Evolutionary conservation across 2,113 vertebrate genomes (phyloP), one percentile per base, ranked within the genome.

Genomic region (Chionodraco myersi): DNA sequence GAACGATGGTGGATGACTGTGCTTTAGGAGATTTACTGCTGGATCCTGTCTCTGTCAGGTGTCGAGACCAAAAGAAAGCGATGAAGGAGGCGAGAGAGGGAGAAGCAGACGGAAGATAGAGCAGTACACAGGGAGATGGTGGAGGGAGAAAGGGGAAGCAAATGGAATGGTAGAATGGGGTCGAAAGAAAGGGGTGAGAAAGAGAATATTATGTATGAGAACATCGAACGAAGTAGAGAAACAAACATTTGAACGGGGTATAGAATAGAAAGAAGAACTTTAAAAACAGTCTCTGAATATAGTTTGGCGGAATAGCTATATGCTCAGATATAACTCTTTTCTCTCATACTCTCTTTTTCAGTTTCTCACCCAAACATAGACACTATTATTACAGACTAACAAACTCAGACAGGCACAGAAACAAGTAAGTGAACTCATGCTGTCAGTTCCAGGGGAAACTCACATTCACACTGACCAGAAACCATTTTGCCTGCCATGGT

Each of bases 11-110:
- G 86, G 92, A 88, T 86, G 89, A 86, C 84, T 87, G 88, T 80
- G 87, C 90, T 92, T 92, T 91, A 84, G 84, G 89, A 92, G 90
- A 91, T 91, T 92, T 92, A 93, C 88, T 87, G 88, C 89, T 87
- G 83, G 90, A 93, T 89, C 92, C 90, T 30, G 78, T 88, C 90
- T 92, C 89, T 82, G 87, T 92, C 91, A 91, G 90, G 88, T 92
- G 91, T 89, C 15, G 67, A 90, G 83, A 91, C 77, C 77, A 88
- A 91, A 85, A 84, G 74, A 79, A 88, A 78, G 87, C 83, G 30
- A 87, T 83, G 87, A 76, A 70, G 70, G 47, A 36, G 10, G 49
- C 0, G 53, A 14, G 69, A 34, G 58, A 30, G 66, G 41, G 62
- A 61, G 83, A 71, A 51, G 80, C 79, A 87, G 87, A 88, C 90